Conservation (phyloP, 2,113 vertebrate species). For the Malurus cyaneus region DNA sequence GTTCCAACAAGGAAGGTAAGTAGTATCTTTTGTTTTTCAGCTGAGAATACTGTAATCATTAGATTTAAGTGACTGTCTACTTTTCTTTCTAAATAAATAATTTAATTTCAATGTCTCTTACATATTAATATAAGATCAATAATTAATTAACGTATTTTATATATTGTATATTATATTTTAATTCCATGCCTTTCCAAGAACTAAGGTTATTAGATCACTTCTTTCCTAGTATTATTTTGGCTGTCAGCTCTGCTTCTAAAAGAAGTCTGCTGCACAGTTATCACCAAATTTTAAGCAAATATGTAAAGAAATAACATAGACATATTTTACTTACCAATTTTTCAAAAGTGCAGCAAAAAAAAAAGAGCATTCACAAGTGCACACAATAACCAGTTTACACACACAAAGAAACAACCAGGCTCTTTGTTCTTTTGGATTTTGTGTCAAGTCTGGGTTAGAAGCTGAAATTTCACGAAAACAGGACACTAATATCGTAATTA, state of each 20-base stretch:
- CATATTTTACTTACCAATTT: neutral
- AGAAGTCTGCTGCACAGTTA: neutral
- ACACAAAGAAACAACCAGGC: neutral
- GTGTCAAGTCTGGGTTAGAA: neutral
- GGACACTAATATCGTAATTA: neutral
- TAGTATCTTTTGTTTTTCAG: neutral
- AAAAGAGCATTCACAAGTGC: neutral
- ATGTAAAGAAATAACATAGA: neutral
- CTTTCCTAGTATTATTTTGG: neutral
- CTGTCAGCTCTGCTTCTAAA: neutral
- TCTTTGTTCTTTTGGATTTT: neutral
- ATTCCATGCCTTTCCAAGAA: neutral
- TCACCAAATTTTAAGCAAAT: neutral
- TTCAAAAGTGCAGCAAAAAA: neutral
- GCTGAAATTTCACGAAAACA: neutral
- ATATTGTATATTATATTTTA: neutral
- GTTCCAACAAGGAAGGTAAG: neutral
- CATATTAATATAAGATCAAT: neutral
- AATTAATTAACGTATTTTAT: neutral
- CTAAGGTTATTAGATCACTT: neutral
- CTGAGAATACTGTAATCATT: neutral
- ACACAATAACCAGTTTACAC: neutral
- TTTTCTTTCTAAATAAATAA: neutral
- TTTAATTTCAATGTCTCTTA: neutral
- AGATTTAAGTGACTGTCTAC: neutral